Evolutionary conservation across 2,797 vertebrate genomes (phyloP), one percentile per base, ranked within the genome.

Genomic region (Epinephelus awoara): DNA sequence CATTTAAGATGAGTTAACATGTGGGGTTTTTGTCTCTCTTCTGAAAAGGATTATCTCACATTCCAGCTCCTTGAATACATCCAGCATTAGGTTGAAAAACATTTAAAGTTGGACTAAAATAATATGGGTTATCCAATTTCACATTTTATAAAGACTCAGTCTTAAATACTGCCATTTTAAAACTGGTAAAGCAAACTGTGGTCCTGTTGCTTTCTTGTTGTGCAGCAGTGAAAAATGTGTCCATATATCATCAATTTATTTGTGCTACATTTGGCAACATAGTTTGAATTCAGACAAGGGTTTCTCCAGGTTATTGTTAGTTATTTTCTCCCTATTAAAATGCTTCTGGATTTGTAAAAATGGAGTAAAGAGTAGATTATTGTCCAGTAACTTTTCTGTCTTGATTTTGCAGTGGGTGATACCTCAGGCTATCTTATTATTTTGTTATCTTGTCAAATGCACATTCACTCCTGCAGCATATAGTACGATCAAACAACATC

Each of bases 101-200:
- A 15, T n/a, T 40, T 50, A 4, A 44, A n/a, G 17, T 7, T 50
- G 6, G 50, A 50, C 19, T 34, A 2, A 54, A 67, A 52, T 38
- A 14, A 61, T 17, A 47, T 46, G 27, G 9, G 3, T 11, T 29
- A 38, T n/a, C 38, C 29, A 19, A 58, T 25, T 66, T 5, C 38
- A 23, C 14, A 34, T 50, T 46, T 71, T 38, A 50, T 40, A 9
- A 29, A 19, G 4, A 7, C 47, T 64, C 0, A 19, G 40, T 27
- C 19, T 55, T 13, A 51, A 61, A 67, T 59, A 34, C 51, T 71
- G 58, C 51, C 67, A 25, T 72, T 81, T 49, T 19, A 42, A 66
- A 57, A 47, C 27, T 17, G 23, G 11, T 23, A 8, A 34, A 73
- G 27, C 25, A 38, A 52, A 69, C 27, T 19, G n/a, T 63, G 73